Base-by-base conservation (phyloP, 92 coral and sea anemone species). In the Bergia puertoricense region DNA sequence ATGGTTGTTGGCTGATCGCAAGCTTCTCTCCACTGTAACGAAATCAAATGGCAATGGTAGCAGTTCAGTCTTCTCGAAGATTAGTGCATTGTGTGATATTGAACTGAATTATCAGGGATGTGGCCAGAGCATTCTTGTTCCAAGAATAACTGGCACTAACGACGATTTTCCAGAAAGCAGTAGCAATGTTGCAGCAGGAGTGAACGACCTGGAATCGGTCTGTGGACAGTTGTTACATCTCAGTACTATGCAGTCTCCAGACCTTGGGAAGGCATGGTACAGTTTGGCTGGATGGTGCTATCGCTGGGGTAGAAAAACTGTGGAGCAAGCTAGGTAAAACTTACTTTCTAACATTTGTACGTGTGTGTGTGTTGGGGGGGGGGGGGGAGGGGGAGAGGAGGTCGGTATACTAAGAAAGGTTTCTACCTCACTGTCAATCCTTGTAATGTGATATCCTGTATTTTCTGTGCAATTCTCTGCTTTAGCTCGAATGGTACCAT, bases 281-380 rank as follows among this genome's bases (percentile, higher is more conserved):
- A 90, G 89, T 74, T 92, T 97, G 76, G 99, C 97, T 54, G 99
- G 96, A 23, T 97, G 99, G 99, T 96, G 98, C 71, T 97, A 97
- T 79, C 88, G 96, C 81, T 94, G 95, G 98, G 99, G 99, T 45
- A 91, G 99, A 23, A 97, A 95, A 87, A 93, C 98, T 38, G 99
- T 97, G 18, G 99, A 97, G 81, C 99, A 97, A 88, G 98, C 99
- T 38, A 95, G 98, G 99, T 95, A 76, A 39, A 68, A 11, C n/a
- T 9, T 41, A 77, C 22, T 38, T 4, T 75, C 51, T 74, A 6
- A 36, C 1, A 5, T 0, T 36, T 44, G 45, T 62, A 5, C 42
- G 46, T 74, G 48, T n/a, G 0, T 15, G 13, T 71, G 30, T 14
- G 46, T 39, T 30, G 6, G n/a, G 13, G 30, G 11, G 69, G n/a